These are phyloP conservation scores for Leptodirus hochenwartii DNA, from an alignment of 2,888 invertebrate genomes.

Conservation along the genomic window DNA sequence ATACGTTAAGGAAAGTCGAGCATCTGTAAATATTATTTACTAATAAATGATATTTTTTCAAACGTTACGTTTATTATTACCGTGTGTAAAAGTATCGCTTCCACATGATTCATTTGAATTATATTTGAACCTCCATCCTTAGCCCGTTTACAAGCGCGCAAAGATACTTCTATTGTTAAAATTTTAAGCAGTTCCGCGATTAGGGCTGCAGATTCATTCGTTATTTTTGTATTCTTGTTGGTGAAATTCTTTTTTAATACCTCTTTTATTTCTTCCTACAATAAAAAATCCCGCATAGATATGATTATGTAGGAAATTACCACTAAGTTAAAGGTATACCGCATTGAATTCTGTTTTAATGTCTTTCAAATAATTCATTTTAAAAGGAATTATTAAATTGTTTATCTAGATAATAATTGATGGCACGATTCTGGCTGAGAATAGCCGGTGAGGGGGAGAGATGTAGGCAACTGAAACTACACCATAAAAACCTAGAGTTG, in stretches of 20 bases:
- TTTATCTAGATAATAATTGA: too few relatives aligned
- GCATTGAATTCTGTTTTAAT: too few relatives aligned
- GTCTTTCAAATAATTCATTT: too few relatives aligned
- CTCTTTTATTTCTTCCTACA: conserved; percentile 35
- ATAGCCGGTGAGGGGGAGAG: too few relatives aligned
- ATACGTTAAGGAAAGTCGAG: conserved; percentile 30
- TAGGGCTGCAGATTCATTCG: conserved; percentile 33
- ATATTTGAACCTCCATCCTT: conserved; percentile 28
- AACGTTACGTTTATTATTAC: conserved; percentile 21
- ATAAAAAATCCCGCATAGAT: too few relatives aligned
- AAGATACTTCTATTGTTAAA: conserved; percentile 34
- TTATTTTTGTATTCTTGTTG: conserved; percentile 36
- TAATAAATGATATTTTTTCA: conserved; percentile 8
- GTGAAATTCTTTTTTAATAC: conserved; percentile 31
- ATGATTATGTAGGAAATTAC: too few relatives aligned
- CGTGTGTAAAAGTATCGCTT: conserved; percentile 36
- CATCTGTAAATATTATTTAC: conserved; percentile 27
- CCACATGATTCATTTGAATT: conserved; percentile 34
- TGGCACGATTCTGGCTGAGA: too few relatives aligned
- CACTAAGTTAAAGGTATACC: too few relatives aligned
- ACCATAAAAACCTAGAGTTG: too few relatives aligned
- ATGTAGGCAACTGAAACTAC: too few relatives aligned
- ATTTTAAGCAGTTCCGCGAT: conserved; percentile 34
- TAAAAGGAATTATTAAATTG: too few relatives aligned
- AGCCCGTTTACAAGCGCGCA: conserved; percentile 33